These are phyloP conservation scores for Ecliptopera silaceata DNA, from an alignment of 2,888 invertebrate species.

Conservation along the genomic window DNA sequence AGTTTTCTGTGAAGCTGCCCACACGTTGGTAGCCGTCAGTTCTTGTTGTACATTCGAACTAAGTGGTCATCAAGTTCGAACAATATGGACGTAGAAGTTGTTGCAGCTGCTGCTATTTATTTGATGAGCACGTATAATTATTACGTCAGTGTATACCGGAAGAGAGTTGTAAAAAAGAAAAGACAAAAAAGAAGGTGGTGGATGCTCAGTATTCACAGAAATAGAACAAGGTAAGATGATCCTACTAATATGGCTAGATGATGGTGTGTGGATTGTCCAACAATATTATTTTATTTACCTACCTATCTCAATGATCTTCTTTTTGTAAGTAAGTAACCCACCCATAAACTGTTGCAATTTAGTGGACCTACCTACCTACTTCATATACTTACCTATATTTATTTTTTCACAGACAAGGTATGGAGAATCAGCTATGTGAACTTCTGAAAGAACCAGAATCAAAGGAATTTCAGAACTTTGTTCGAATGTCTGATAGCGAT, in stretches of 20 bases:
- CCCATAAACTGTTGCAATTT: slow-evolving; percentile 2
- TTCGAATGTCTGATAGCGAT: slow-evolving; percentile 12
- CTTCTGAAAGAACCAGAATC: slow-evolving; percentile 8
- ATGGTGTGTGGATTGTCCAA: not conserved
- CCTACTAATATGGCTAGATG: slow-evolving; percentile 7
- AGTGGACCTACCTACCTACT: not conserved
- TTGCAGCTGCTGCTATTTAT: slow-evolving; percentile 9
- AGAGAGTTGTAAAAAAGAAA: slow-evolving; percentile 18
- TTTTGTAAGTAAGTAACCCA: slow-evolving; percentile 8
- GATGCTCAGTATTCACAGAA: slow-evolving; percentile 16
- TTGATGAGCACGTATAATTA: slow-evolving; percentile 12
- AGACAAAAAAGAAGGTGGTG: slow-evolving; percentile 10
- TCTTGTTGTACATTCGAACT: too few relatives aligned
- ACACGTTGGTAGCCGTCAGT: too few relatives aligned
- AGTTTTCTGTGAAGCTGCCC: too few relatives aligned
- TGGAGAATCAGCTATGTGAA: slow-evolving; percentile 9
- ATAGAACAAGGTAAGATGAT: slow-evolving; percentile 15
- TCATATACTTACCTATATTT: not conserved
- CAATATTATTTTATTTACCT: not conserved
- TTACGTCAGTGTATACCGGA: slow-evolving; percentile 18
- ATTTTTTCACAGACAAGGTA: slow-evolving; percentile 8
- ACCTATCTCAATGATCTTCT: slow-evolving; percentile 5
- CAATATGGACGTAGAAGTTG: not conserved
- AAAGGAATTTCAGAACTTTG: slow-evolving; percentile 10
- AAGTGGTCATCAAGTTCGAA: too few relatives aligned